Evolutionary conservation across 92 coral and sea anemone species (phyloP), one percentile per base, ranked within the genome.

Genomic region (Ricordea florida): DNA sequence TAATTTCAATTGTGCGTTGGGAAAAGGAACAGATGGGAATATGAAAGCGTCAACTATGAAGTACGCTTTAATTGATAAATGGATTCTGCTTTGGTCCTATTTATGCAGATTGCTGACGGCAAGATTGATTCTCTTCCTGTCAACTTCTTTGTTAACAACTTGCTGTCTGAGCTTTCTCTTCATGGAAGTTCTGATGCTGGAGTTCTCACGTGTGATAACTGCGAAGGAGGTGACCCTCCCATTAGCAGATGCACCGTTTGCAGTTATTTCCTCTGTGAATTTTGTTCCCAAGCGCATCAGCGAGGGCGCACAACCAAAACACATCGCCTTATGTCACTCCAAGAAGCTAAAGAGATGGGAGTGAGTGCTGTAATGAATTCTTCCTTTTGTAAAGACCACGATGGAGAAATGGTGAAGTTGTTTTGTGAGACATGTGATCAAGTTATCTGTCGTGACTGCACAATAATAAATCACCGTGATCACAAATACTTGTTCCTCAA

Each of bases 361-460:
- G 21, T 72, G 13, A 52, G 29, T 4, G 84, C 89, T 13, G 53
- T 79, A 17, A 22, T 51, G 2, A 76, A 81, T 10, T 51, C 83
- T 1, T 30, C 56, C 16, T 10, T 77, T 38, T 89, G 94, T 50
- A 26, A 60, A 0, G 82, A 80, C 10, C 94, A 89, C 40, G 53
- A 73, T 6, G 93, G 75, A n/a, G 87, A 89, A 60, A 53, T 38
- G 23, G 17, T 73, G 4, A 85, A 85, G 58, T 78, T 89, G 9
- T 85, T 62, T 47, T 89, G 94, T 21, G 79, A 80, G 58, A 78
- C 87, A 33, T 89, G 94, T 27, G 43, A 85, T 8, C 41, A 57
- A 61, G 76, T 85, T 4, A 76, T 80, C 6, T 88, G 93, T 34
- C 52, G 93, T 14, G 90, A 88, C 9, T 88, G 93, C 66, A 72